Evolutionary conservation across 2,797 vertebrate genomes (phyloP).

Genomic region (Hypotaenidia philippensis): DNA sequence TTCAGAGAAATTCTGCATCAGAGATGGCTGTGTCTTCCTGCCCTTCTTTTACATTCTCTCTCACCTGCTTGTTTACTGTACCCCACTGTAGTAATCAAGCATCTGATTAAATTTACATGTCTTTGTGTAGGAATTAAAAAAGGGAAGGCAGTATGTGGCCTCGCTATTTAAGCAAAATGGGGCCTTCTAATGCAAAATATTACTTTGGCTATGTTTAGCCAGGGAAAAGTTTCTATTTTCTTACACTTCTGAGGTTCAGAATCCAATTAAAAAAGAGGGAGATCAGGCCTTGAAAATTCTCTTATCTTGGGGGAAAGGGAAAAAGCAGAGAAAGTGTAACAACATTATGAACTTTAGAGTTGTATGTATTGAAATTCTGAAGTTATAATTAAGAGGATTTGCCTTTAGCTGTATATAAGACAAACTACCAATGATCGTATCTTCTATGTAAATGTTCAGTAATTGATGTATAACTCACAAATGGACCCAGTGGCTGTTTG

Average conservation of each 20-base stretch:
- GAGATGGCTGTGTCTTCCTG: background rate
- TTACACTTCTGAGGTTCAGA: background rate
- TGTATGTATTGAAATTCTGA: background rate
- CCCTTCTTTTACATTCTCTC: background rate
- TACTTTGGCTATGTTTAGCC: background rate
- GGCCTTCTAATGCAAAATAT: background rate
- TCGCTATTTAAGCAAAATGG: background rate
- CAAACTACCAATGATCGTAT: constrained; percentile 20
- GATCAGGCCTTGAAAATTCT: background rate
- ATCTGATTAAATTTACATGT: constrained; percentile 42
- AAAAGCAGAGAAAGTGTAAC: background rate
- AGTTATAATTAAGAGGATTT: constrained; percentile 22
- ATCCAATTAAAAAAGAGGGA: background rate
- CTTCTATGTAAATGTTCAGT: constrained; percentile 48
- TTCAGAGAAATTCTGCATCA: background rate
- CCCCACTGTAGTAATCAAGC: background rate
- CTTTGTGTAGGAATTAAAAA: constrained; percentile 2
- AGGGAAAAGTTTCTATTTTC: background rate
- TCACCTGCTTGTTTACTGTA: constrained; percentile 6
- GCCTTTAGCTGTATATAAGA: constrained; percentile 6
- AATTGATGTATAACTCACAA: constrained; percentile 37
- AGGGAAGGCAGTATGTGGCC: background rate
- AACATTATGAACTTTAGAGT: background rate
- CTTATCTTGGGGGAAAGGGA: background rate
- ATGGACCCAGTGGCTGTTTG: constrained; percentile 17